These are phyloP conservation scores for Phycodurus eques DNA, from an alignment of 2,113 vertebrate species.

Conservation along the genomic window DNA sequence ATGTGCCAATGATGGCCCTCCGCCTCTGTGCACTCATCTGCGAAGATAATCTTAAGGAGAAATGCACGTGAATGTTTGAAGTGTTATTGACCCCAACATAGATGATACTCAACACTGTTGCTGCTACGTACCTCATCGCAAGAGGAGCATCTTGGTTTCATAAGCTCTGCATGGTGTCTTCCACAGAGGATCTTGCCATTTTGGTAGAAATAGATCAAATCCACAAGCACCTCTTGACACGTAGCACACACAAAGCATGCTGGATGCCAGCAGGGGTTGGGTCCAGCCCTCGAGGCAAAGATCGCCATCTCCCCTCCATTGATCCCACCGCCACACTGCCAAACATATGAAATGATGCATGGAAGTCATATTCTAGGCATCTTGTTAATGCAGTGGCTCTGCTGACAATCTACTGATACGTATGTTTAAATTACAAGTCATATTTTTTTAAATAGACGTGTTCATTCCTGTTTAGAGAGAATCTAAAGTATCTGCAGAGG, in stretches of 20 bases:
- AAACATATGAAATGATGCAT: slow-evolving; percentile 32
- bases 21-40: slow-evolving; percentile 94
- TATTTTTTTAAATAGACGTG: slow-evolving; percentile 13
- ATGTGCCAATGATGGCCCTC: slow-evolving; percentile 97
- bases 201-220: slow-evolving; percentile 96
- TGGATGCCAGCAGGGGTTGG: slow-evolving; percentile 90
- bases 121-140: slow-evolving; percentile 84
- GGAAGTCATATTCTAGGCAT: slow-evolving; percentile 11
- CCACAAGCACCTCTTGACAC: slow-evolving; percentile 89
- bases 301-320: slow-evolving; percentile 89
- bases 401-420: background rate
- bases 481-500: slow-evolving; percentile 25
- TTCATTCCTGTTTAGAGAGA: slow-evolving; percentile 15
- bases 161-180: slow-evolving; percentile 89
- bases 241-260: slow-evolving; percentile 89
- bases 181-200: slow-evolving; percentile 92
- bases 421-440: slow-evolving; percentile 5
- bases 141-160: slow-evolving; percentile 93
- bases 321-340: slow-evolving; percentile 85
- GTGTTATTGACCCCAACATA: background rate
- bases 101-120: background rate
- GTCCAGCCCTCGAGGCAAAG: slow-evolving; percentile 89
- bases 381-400: background rate
- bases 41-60: slow-evolving; percentile 88
- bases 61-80: background rate